Conservation (phyloP, 2,797 vertebrate genomes). For the Ptychobarbus kaznakovi region DNA sequence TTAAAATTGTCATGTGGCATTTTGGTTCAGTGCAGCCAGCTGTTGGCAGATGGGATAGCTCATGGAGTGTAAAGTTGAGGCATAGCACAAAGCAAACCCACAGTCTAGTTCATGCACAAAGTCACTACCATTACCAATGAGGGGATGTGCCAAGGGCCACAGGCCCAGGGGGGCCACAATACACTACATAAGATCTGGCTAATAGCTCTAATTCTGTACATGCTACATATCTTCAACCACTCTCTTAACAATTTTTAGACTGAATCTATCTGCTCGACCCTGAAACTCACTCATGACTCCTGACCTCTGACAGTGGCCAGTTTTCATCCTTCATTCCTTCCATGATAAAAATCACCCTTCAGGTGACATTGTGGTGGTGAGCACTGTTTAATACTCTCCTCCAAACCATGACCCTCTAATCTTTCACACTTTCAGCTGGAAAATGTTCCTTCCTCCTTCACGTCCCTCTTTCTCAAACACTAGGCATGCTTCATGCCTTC, state of each 20-base stretch:
- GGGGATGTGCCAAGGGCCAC: conserved; percentile 42
- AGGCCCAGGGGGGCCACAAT: conserved; percentile 12
- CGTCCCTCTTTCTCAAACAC: conserved; percentile 9
- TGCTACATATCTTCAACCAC: conserved; percentile 79
- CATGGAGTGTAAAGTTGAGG: conserved; percentile 40
- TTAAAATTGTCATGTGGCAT: conserved; percentile 35
- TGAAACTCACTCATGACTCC: conserved; percentile 21
- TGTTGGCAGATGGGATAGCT: conserved; percentile 44
- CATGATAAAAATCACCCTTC: conserved; percentile 1
- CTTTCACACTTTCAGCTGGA: conserved; percentile 27
- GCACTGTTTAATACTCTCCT: conserved; percentile 31
- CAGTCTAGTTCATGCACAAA: conserved; percentile 50
- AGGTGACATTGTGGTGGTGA: conserved; percentile 5
- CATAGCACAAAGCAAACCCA: conserved; percentile 41
- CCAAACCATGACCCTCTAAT: background rate
- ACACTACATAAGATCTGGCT: conserved; percentile 65
- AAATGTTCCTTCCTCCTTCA: background rate
- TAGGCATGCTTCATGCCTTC: conserved; percentile 45
- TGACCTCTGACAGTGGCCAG: conserved; percentile 37
- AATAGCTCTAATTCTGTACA: conserved; percentile 73
- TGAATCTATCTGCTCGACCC: conserved; percentile 9
- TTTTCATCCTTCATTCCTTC: conserved; percentile 23
- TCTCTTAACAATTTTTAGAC: conserved; percentile 28
- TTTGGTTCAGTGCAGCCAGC: conserved; percentile 45
- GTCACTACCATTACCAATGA: conserved; percentile 50